Conservation (phyloP, 1,140 invertebrate genomes). For the Panagrolaimus sp. region DNA sequence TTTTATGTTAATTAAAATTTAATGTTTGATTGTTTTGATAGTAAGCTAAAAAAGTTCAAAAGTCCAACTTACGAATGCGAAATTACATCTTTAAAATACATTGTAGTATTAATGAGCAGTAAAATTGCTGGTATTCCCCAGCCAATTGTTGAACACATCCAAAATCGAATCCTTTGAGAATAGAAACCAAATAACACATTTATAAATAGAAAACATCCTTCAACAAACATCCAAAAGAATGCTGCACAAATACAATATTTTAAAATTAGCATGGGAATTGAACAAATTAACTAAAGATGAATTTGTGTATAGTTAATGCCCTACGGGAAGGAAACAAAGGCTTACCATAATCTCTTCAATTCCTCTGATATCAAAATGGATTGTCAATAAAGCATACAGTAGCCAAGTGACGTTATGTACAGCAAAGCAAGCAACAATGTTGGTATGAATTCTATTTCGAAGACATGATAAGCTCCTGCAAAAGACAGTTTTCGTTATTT, state of each 20-base stretch:
- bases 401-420: slow-evolving; percentile 5
- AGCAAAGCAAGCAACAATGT: slow-evolving; percentile 8
- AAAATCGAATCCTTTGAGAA: background rate
- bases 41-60: too few relatives aligned
- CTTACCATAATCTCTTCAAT: slow-evolving; percentile 8
- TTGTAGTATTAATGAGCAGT: background rate
- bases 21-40: too few relatives aligned
- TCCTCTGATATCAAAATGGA: background rate
- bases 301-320: too few relatives aligned
- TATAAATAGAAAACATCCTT: background rate
- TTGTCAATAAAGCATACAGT: background rate
- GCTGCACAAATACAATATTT: background rate
- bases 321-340: background rate
- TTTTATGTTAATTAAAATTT: too few relatives aligned
- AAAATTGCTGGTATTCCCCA: background rate
- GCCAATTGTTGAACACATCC: slow-evolving; percentile 1
- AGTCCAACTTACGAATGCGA: background rate
- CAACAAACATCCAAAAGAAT: slow-evolving; percentile 6
- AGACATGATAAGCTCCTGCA: background rate
- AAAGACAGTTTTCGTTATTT: background rate
- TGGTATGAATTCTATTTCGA: background rate
- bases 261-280: background rate
- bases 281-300: slow-evolving; percentile 8
- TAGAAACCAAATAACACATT: background rate
- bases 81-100: background rate